These are phyloP conservation scores for Diphyllodes magnificus DNA, from an alignment of 2,113 vertebrate species.

Conservation along the genomic window DNA sequence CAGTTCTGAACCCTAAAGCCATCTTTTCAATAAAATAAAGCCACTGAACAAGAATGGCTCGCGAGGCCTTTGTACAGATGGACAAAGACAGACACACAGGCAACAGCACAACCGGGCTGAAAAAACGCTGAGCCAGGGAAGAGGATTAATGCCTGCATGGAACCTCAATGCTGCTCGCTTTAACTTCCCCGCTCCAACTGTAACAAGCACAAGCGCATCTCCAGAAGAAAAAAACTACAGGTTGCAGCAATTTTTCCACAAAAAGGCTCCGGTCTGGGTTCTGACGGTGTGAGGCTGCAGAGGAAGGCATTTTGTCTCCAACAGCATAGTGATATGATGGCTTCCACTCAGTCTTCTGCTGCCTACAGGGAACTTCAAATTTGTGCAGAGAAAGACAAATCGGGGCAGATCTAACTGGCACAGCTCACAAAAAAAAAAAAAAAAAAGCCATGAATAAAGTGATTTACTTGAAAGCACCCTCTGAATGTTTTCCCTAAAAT, in stretches of 20 bases:
- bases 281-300: neutral
- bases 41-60: neutral
- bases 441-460: neutral
- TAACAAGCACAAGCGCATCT: neutral
- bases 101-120: neutral
- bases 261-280: neutral
- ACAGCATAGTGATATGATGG: neutral
- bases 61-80: neutral
- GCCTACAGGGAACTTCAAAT: neutral
- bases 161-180: neutral
- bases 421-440: neutral
- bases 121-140: constrained; percentile 24
- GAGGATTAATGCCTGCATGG: neutral
- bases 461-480: neutral
- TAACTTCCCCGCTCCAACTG: neutral
- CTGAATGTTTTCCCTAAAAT: neutral
- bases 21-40: constrained; percentile 22
- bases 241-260: neutral
- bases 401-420: neutral
- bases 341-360: neutral
- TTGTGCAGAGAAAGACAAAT: neutral
- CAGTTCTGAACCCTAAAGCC: constrained; percentile 11
- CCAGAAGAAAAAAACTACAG: neutral
- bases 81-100: neutral
- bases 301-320: neutral